Percentiles rank a stretch among this genome's conserved stretches.
These are phyloP conservation scores for Eulemur macaco DNA, from an alignment of 2,113 vertebrate genomes.

Conservation along the genomic window DNA sequence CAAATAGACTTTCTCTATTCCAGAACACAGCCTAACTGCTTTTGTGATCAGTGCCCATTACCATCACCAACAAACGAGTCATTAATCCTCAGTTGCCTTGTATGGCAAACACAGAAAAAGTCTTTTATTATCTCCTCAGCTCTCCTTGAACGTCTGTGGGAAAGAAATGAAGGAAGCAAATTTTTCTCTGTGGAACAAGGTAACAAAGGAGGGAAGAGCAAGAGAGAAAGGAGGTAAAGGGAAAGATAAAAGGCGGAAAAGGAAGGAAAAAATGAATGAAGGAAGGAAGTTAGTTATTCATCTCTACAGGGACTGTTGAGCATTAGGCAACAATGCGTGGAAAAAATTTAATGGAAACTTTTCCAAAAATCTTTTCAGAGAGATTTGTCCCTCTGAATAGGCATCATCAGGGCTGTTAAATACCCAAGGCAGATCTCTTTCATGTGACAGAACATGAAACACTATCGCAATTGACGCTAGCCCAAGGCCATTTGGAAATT, in stretches of 20 bases:
- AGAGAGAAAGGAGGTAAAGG: neutral
- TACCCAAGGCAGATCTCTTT: slow-evolving; percentile 29
- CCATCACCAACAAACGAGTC: neutral
- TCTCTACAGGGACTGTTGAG: neutral
- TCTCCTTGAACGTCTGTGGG: neutral
- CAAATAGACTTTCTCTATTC: neutral
- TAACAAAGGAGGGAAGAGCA: neutral
- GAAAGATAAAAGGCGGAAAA: neutral
- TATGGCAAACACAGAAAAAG: neutral
- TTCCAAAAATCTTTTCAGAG: neutral
- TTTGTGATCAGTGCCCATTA: neutral
- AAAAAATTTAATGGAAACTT: neutral
- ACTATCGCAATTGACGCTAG: slow-evolving; percentile 28
- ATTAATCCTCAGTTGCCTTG: neutral
- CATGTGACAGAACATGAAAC: slow-evolving; percentile 28
- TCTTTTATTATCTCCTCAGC: neutral
- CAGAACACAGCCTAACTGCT: neutral
- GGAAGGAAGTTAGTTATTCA: neutral
- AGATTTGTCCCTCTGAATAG: neutral
- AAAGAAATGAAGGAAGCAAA: slow-evolving; percentile 29
- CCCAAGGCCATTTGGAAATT: slow-evolving; percentile 57
- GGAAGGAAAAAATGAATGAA: neutral
- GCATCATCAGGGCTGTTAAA: neutral
- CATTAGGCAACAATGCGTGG: neutral
- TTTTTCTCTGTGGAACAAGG: neutral